Base-by-base conservation (phyloP, 1,140 invertebrate species). In the Vollenhovia emeryi region DNA sequence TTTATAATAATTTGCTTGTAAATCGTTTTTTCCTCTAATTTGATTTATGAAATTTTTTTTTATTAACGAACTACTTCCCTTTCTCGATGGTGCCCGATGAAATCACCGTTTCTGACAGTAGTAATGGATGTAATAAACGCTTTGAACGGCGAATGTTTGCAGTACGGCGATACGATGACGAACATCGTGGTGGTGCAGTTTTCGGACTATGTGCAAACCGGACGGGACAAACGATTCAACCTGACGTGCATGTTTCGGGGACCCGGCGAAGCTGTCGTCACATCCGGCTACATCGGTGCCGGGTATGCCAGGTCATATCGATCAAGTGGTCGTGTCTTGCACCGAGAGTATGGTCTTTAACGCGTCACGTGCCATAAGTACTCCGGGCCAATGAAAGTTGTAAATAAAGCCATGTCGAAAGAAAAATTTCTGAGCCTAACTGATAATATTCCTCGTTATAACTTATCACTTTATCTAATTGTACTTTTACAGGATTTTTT, bases 111-210 rank as follows among this genome's bases (percentile, higher is more conserved):
- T 30, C 30, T 21, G 0, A 13, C 6, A 30, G 18, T n/a, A 50
- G 2, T 9, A 8, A 68, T 24, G 13, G 15, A 68, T 40, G 5
- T 27, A 30, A 80, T 57, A 24, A 55, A 43, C 0, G 27, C 8
- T 71, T 71, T 40, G 1, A 33, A n/a, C n/a, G n/a, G n/a, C 18
- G 50, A 48, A 84, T 84, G 11, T 88, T 95, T 93, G 21, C 93
- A 98, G 97, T 98, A 98, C 89, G 98, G 98, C 0, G 98, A 99
- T 91, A 98, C 98, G 0, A 97, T 98, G 96, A 98, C 98, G 55
- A 99, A 99, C 91, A 98, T 99, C 68, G 98, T 98, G 3, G 98
- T 99, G 24, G 98, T 99, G 0, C 98, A 99, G 94, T 98, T 99
- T 94, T 98, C 98, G 82, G 98, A 99, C 93, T 98, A 97, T 91